phyloP scores from a whole-genome alignment of 2,113 vertebrate genomes.

The Monopterus albus region DNA sequence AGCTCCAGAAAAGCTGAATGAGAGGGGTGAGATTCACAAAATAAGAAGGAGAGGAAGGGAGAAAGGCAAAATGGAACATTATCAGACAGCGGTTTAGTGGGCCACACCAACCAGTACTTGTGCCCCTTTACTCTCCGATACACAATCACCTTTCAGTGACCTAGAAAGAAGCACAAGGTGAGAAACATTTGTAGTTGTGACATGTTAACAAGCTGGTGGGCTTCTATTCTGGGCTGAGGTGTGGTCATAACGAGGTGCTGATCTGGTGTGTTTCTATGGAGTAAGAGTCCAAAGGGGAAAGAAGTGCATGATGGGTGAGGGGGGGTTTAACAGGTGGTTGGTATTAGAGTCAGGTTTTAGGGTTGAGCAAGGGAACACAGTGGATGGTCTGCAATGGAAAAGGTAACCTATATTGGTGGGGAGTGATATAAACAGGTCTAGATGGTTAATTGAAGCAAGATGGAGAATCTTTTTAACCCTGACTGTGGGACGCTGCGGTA shows the following conservation, averaged over 20 bases:
- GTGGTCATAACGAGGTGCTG: slow-evolving; percentile 64
- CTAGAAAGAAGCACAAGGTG: slow-evolving; percentile 38
- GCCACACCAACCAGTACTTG: slow-evolving; percentile 7
- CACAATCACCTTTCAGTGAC: slow-evolving; percentile 45
- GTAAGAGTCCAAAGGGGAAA: slow-evolving; percentile 31
- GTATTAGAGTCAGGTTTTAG: slow-evolving; percentile 46
- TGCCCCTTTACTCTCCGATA: slow-evolving; percentile 11
- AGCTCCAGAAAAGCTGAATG: slow-evolving; percentile 9
- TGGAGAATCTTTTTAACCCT: slow-evolving; percentile 70
- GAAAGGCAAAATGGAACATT: slow-evolving; percentile 41
- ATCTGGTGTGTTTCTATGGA: slow-evolving; percentile 50
- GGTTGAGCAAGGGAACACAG: slow-evolving; percentile 39
- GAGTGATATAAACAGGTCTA: slow-evolving; percentile 67
- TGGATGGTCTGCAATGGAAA: slow-evolving; percentile 47
- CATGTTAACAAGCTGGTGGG: slow-evolving; percentile 46
- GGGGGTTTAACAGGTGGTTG: slow-evolving; percentile 34
- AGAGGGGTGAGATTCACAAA: not conserved
- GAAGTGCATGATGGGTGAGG: slow-evolving; percentile 45
- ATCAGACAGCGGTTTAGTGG: slow-evolving; percentile 38
- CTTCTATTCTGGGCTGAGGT: slow-evolving; percentile 59
- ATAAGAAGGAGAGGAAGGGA: slow-evolving; percentile 15
- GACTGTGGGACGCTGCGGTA: slow-evolving; percentile 66
- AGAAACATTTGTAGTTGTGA: slow-evolving; percentile 61
- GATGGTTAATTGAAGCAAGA: slow-evolving; percentile 77
- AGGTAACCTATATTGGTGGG: slow-evolving; percentile 61